phyloP scores from a whole-genome alignment of 64 coral and sea anemone genomes.

The Stylophora pistillata region DNA sequence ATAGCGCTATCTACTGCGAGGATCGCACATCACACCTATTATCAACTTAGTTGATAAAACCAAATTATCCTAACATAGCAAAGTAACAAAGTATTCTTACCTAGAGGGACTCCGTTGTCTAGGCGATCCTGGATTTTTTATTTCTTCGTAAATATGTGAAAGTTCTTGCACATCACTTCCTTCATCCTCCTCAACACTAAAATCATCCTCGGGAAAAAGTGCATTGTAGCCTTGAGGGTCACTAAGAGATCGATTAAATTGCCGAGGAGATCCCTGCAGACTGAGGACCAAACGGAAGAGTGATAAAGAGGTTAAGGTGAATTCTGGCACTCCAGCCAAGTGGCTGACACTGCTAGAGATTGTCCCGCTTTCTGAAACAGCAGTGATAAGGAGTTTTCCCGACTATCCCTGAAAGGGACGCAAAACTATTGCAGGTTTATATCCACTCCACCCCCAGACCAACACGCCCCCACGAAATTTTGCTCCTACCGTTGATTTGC shows the following conservation, averaged over 20 bases:
- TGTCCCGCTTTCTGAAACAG: too few relatives aligned
- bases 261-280: background rate
- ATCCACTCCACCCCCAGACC: too few relatives aligned
- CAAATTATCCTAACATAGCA: too few relatives aligned
- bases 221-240: slow-evolving; percentile 2
- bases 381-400: too few relatives aligned
- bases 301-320: background rate
- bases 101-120: slow-evolving; percentile 5
- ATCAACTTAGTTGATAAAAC: too few relatives aligned
- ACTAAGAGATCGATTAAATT: slow-evolving; percentile 23
- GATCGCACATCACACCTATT: too few relatives aligned
- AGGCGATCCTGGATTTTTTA: background rate
- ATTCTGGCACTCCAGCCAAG: background rate
- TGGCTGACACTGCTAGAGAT: too few relatives aligned
- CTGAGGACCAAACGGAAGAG: background rate
- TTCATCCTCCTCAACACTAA: background rate
- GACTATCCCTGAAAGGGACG: too few relatives aligned
- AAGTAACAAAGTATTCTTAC: slow-evolving; percentile 20
- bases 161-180: background rate
- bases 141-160: background rate
- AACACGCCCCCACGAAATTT: too few relatives aligned
- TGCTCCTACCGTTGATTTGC: too few relatives aligned
- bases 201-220: background rate
- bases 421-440: too few relatives aligned
- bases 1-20: too few relatives aligned